A percentile compares a stretch with the other conserved stretches of the same genome.
phyloP scores from a whole-genome alignment of 2,113 vertebrate species.

The Fulmarus glacialis region DNA sequence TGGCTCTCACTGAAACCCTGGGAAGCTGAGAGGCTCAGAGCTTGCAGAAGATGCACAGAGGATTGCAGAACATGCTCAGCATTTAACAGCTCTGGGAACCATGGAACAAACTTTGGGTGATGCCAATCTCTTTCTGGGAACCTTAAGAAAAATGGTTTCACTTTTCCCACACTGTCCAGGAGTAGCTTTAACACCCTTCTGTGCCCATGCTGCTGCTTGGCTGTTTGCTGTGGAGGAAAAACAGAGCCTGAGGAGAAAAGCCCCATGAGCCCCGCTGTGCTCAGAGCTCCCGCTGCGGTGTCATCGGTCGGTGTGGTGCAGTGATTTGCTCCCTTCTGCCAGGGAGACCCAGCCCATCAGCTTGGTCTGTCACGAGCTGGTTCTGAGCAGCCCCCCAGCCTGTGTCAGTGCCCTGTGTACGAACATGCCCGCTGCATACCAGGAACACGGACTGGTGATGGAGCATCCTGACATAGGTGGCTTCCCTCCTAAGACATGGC shows the following conservation, averaged over 20 bases:
- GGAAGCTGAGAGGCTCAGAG: not conserved
- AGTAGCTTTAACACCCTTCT: not conserved
- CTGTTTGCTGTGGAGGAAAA: not conserved
- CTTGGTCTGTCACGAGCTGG: not conserved
- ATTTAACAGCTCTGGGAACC: not conserved
- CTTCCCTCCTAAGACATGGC: not conserved
- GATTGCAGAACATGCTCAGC: not conserved
- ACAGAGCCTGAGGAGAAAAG: not conserved
- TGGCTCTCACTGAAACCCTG: not conserved
- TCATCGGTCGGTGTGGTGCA: not conserved
- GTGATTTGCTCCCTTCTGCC: not conserved
- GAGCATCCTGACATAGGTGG: not conserved
- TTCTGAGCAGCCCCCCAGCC: not conserved
- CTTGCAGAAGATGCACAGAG: not conserved
- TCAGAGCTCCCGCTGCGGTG: accelerated
- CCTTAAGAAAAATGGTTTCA: not conserved
- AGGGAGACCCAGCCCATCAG: not conserved
- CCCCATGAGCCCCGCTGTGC: not conserved
- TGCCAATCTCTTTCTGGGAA: not conserved
- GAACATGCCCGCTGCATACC: accelerated
- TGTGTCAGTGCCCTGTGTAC: not conserved
- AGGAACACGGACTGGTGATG: not conserved
- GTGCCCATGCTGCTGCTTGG: not conserved
- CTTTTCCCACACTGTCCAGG: not conserved
- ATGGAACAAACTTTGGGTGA: not conserved